Evolutionary conservation across 2,113 vertebrate species (phyloP), one percentile per base, ranked within the genome.

Genomic region (Camelus bactrianus): DNA sequence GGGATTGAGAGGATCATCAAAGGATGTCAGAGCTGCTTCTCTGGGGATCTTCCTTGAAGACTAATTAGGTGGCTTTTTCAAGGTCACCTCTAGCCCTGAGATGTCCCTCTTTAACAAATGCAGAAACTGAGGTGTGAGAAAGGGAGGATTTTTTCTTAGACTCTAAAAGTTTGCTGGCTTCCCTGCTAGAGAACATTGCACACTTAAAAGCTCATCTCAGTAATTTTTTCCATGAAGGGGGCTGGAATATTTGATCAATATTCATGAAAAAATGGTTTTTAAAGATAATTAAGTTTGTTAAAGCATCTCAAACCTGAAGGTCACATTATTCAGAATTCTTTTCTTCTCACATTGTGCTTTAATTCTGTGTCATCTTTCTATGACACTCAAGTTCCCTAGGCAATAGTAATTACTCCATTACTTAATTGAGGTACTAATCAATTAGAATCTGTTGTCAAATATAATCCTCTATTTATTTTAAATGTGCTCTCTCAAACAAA

Each of bases 181-280:
- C 58, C 15, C 30, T 22, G 28, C 42, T 70, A 28, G 11, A 84
- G 35, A 88, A 79, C 32, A 50, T 24, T 19, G 17, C 4, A 54
- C 22, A 50, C 5, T 30, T 4, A 16, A 86, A 87, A 56, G 30
- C n/a, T 94, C 50, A 92, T 30, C 10, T 52, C 56, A 19, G 42
- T 64, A 62, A 54, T 6, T 60, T 50, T 95, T 92, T 77, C 48
- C 38, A 22, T 35, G 35, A 90, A 69, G 38, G 54, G 35, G 48
- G 4, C n/a, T n/a, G 82, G 48, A 83, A 46, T 81, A 60, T 88
- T 94, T 85, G 82, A 94, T 96, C 50, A 85, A 56, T 73, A 94
- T 69, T 95, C 85, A 94, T 72, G 54, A 91, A 93, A 93, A 95
- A 93, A 79, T 50, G 10, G 46, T n/a, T 89, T 64, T 32, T 20